A percentile compares a stretch with the other conserved stretches of the same genome.
Conservation (phyloP, 1,140 invertebrate species). For the Mercenaria mercenaria region DNA sequence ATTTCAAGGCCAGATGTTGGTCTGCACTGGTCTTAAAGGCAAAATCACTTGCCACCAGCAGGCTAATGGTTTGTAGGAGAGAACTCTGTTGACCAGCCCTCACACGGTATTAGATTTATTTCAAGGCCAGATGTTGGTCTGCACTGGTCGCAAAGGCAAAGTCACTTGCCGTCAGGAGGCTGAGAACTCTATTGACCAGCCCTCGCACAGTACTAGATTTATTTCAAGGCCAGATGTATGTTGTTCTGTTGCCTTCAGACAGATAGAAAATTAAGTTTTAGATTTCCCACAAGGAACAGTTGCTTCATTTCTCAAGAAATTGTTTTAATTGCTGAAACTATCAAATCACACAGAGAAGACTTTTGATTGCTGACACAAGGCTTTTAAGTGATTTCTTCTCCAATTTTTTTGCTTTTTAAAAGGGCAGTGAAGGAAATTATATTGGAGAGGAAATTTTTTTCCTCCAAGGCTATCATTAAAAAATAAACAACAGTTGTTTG, state of each 20-base stretch:
- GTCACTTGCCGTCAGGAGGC: too few species aligned
- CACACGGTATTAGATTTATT: not conserved
- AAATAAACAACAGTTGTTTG: too few species aligned
- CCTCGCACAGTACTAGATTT: not conserved
- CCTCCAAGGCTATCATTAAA: too few species aligned
- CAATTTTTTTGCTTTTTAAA: too few species aligned
- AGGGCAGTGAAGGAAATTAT: too few species aligned
- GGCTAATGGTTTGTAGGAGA: too few species aligned
- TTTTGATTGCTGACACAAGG: not conserved
- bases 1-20: too few species aligned
- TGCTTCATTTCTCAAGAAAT: not conserved
- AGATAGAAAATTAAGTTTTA: constrained; percentile 17
- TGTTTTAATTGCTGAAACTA: constrained; percentile 11
- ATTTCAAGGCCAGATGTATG: constrained; percentile 9
- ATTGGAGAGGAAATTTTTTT: too few species aligned
- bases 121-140: not conserved
- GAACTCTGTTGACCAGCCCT: not conserved
- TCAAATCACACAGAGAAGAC: not conserved
- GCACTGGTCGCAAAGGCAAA: too few species aligned
- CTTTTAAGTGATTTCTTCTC: too few species aligned
- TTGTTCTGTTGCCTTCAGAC: not conserved
- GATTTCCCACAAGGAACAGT: constrained; percentile 18
- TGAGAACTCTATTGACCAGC: not conserved
- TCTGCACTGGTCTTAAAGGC: too few species aligned
- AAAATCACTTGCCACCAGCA: too few species aligned